Conservation (phyloP, 23 tunicate genomes). For the Styela plicata region DNA sequence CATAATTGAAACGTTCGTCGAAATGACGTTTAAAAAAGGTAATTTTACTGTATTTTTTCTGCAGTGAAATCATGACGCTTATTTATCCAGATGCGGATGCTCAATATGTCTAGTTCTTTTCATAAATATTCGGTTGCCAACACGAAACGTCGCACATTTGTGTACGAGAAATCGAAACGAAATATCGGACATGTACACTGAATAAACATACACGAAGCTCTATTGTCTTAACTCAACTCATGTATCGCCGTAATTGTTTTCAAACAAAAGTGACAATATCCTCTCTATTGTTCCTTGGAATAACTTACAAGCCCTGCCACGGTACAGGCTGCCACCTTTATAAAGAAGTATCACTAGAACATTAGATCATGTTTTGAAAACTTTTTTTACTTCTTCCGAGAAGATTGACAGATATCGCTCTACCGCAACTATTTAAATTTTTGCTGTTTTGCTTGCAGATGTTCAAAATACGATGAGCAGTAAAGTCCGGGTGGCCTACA, state of each 20-base stretch:
- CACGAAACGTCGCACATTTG: neutral
- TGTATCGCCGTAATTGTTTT: slow-evolving; percentile 22
- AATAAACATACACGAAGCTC: slow-evolving; percentile 73
- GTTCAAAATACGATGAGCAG: neutral
- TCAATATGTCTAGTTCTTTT: slow-evolving; percentile 2
- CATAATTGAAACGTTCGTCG: too few relatives aligned
- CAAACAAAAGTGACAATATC: neutral
- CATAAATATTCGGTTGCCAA: slow-evolving; percentile 25
- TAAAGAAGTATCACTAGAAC: neutral
- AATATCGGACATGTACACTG: slow-evolving; percentile 37
- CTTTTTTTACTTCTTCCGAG: neutral
- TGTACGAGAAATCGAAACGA: neutral
- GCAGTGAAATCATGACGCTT: neutral
- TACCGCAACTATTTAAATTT: neutral
- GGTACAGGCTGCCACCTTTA: neutral
- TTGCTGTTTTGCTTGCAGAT: neutral
- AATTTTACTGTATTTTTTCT: too few relatives aligned
- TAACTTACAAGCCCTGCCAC: slow-evolving; percentile 56
- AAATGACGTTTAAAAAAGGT: too few relatives aligned
- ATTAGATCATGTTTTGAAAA: neutral
- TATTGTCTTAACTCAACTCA: neutral
- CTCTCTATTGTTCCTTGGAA: slow-evolving; percentile 50
- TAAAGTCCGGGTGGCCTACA: neutral
- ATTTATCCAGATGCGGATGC: neutral
- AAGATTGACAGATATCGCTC: neutral